These are phyloP conservation scores for Oryzias javanicus DNA, from an alignment of 2,113 vertebrate genomes.

Conservation along the genomic window DNA sequence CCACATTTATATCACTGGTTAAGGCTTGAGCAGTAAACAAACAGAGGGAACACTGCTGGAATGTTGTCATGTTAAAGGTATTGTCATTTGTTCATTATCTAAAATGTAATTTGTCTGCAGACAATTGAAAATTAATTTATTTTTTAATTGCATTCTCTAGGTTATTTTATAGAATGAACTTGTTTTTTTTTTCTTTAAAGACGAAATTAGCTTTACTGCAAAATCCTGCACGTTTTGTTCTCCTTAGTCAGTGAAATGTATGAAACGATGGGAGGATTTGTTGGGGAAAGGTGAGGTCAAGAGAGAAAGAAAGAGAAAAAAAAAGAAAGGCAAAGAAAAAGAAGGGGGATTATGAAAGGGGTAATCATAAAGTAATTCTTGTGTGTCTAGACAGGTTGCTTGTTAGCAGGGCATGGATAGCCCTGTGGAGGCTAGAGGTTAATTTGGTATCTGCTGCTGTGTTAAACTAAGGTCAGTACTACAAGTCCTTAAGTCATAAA, in stretches of 20 bases:
- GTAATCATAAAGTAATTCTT: conserved; percentile 78
- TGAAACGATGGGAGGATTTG: conserved; percentile 34
- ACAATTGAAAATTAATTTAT: too few species aligned
- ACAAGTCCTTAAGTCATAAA: conserved; percentile 86
- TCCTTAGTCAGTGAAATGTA: conserved; percentile 18
- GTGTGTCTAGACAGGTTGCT: conserved; percentile 82
- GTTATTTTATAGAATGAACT: too few species aligned
- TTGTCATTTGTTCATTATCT: background rate
- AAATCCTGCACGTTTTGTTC: too few species aligned
- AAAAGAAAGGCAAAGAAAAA: conserved; percentile 10
- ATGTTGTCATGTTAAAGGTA: background rate
- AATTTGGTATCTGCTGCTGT: conserved; percentile 83
- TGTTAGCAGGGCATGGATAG: conserved; percentile 81
- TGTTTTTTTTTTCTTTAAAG: too few species aligned
- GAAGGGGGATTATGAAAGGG: conserved; percentile 54
- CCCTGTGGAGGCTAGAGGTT: conserved; percentile 80
- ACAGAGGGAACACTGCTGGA: background rate
- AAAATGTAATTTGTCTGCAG: too few species aligned
- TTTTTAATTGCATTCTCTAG: too few species aligned
- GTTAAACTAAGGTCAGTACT: conserved; percentile 84
- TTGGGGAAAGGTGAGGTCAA: conserved; percentile 58
- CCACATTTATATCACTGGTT: background rate
- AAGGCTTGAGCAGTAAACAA: conserved; percentile 6
- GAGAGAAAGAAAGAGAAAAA: conserved; percentile 33
- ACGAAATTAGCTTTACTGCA: too few species aligned